Base-by-base conservation (phyloP, 2,113 vertebrate species). In the Lontra canadensis region DNA sequence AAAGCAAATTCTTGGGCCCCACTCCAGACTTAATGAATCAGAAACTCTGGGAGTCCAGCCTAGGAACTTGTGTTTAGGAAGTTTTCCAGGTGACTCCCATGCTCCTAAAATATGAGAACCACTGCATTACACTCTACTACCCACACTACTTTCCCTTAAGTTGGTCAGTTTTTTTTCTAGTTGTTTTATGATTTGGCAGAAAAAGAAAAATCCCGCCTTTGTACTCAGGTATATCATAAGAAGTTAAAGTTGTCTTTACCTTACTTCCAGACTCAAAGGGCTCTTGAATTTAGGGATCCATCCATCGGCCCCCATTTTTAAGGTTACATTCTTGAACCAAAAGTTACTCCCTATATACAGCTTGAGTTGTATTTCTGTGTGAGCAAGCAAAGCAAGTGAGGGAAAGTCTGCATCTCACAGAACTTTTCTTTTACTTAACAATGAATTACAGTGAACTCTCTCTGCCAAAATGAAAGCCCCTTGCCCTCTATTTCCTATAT, bases 351-450 rank as follows among this genome's bases (percentile, higher is more conserved):
- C 4, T 34, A 9, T 42, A 17, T 0, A 11, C 2, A 52, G 52
- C 31, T 42, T 7, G 42, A 80, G 14, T 31, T 88, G 42, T 26
- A 31, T 83, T 83, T 79, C 74, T 88, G 2, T 55, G 13, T 36
- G 67, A 92, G 67, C 20, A 47, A 20, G 47, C 20, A 61, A 88
- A 84, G 29, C 9, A 23, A 93, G 10, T 39, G 55, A 84, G 81
- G 20, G 42, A 59, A 79, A 91, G 42, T 44, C 9, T 76, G 57
- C 34, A 69, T 63, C 86, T 93, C 26, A 65, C 2, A 71, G 79
- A 96, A 87, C 83, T 76, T 93, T 96, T 63, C 44, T 89, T 78
- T 73, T 92, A 15, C 55, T 55, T 92, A 79, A 96, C 79, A 79
- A 36, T 57, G 80, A 96, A 26, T 84, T 71, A 96, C 23, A 11